Percentiles rank a stretch among this genome's conserved stretches.
phyloP scores from a whole-genome alignment of 30 jellyfish, hydroid and myxozoan species.

The Hydractinia symbiolongicarpus region DNA sequence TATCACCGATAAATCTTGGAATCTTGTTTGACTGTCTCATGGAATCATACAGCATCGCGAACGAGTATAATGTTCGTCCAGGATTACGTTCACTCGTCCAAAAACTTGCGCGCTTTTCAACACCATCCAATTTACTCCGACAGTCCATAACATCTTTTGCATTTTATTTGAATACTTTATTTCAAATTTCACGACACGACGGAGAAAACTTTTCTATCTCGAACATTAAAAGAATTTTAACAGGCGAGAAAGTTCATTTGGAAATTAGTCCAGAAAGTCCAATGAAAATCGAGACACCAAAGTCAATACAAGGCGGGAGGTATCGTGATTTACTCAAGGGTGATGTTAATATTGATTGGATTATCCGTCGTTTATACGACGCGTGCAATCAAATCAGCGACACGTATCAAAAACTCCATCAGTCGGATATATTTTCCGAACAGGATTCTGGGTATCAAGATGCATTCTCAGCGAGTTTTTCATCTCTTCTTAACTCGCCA shows the following conservation, averaged over 20 bases:
- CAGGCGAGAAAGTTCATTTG: constrained; percentile 67
- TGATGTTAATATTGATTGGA: constrained; percentile 91
- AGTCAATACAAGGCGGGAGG: constrained; percentile 38
- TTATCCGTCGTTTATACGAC: constrained; percentile 83
- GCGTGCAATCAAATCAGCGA: constrained; percentile 93
- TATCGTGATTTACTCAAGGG: constrained; percentile 85
- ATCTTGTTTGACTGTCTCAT: constrained; percentile 79
- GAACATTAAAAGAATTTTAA: constrained; percentile 73
- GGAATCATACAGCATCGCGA: constrained; percentile 80
- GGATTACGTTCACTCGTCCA: constrained; percentile 85
- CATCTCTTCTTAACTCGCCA: constrained; percentile 86
- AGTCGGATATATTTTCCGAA: constrained; percentile 53
- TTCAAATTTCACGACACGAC: constrained; percentile 92
- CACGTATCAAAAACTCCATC: constrained; percentile 70
- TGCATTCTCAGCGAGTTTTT: constrained; percentile 48
- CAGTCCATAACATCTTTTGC: constrained; percentile 93
- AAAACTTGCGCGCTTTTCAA: constrained; percentile 71
- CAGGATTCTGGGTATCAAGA: constrained; percentile 90
- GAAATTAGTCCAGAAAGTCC: constrained; percentile 37
- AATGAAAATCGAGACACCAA: constrained; percentile 32
- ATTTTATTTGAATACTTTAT: constrained; percentile 78
- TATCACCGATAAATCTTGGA: constrained; percentile 86
- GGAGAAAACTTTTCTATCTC: constrained; percentile 93
- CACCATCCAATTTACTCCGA: constrained; percentile 85
- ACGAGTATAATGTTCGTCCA: constrained; percentile 86